phyloP scores from a whole-genome alignment of 1,140 invertebrate species.

The Drosophila azteca region DNA sequence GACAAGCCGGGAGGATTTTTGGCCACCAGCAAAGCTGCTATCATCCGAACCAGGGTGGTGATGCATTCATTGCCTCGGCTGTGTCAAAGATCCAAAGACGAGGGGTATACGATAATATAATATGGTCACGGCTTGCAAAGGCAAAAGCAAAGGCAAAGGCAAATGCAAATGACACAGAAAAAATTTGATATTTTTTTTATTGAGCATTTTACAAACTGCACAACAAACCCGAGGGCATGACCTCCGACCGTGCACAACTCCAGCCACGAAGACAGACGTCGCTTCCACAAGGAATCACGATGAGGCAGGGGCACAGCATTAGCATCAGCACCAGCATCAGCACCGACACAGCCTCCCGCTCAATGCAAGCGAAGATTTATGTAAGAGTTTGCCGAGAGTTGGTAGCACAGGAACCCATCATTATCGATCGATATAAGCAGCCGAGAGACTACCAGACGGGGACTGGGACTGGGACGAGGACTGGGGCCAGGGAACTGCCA shows the following conservation, averaged over 20 bases:
- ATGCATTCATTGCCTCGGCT: conserved; percentile 43
- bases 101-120: conserved; percentile 24
- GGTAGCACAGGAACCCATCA: conserved; percentile 75
- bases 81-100: conserved; percentile 30
- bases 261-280: conserved; percentile 56
- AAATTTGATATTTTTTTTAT: conserved; percentile 72
- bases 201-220: conserved; percentile 78
- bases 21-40: conserved; percentile 42
- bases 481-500: conserved; percentile 35
- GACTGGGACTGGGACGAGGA: conserved; percentile 24
- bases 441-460: neutral
- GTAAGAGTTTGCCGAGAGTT: conserved; percentile 53
- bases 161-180: conserved; percentile 56
- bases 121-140: conserved; percentile 46
- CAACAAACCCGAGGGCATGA: conserved; percentile 72
- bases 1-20: conserved; percentile 29
- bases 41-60: conserved; percentile 9
- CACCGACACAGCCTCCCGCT: conserved; percentile 2
- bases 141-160: conserved; percentile 15
- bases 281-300: conserved; percentile 29
- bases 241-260: conserved; percentile 63
- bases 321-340: conserved; percentile 1
- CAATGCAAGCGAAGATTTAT: conserved; percentile 66
- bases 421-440: conserved; percentile 67
- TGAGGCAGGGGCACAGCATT: conserved; percentile 15